Evolutionary conservation across 1,140 invertebrate genomes (phyloP).

Genomic region (Scaptomyza pallida): DNA sequence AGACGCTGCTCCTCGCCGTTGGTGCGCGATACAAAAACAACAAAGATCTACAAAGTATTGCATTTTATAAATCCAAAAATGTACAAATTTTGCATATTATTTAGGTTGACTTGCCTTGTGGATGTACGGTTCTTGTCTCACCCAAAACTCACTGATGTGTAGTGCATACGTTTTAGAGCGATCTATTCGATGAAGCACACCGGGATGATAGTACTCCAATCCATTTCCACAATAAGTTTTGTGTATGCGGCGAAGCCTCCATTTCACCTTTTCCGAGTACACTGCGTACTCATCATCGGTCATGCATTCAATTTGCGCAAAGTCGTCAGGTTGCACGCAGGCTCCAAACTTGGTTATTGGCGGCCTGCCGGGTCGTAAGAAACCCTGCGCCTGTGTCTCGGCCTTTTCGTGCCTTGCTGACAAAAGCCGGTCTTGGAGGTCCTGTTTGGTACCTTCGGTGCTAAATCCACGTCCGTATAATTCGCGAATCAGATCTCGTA

Average conservation of each 20-base stretch:
- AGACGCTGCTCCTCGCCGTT: constrained; percentile 37
- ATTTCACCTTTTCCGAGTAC: constrained; percentile 16
- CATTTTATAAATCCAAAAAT: not conserved
- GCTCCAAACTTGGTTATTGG: constrained; percentile 26
- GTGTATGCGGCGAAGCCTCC: constrained; percentile 20
- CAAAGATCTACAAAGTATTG: constrained; percentile 7
- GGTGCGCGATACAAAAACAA: constrained; percentile 21
- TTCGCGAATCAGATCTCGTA: constrained; percentile 29
- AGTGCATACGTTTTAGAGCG: constrained; percentile 20
- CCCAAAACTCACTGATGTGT: constrained; percentile 37
- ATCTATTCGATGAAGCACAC: constrained; percentile 39
- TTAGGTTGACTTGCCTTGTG: constrained; percentile 19
- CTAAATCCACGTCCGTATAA: constrained; percentile 22
- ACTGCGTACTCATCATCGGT: constrained; percentile 28
- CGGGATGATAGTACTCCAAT: constrained; percentile 32
- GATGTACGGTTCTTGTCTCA: constrained; percentile 24
- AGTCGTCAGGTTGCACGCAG: constrained; percentile 40
- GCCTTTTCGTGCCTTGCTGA: constrained; percentile 31
- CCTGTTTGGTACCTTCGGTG: constrained; percentile 16
- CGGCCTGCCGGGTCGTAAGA: constrained; percentile 24
- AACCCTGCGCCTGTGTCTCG: constrained; percentile 36
- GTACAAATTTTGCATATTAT: not conserved
- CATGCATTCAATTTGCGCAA: constrained; percentile 15
- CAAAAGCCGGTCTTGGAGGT: constrained; percentile 23
- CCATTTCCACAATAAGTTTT: constrained; percentile 9